Evolutionary conservation across 2,113 vertebrate species (phyloP).

Genomic region (Elachura formosa): DNA sequence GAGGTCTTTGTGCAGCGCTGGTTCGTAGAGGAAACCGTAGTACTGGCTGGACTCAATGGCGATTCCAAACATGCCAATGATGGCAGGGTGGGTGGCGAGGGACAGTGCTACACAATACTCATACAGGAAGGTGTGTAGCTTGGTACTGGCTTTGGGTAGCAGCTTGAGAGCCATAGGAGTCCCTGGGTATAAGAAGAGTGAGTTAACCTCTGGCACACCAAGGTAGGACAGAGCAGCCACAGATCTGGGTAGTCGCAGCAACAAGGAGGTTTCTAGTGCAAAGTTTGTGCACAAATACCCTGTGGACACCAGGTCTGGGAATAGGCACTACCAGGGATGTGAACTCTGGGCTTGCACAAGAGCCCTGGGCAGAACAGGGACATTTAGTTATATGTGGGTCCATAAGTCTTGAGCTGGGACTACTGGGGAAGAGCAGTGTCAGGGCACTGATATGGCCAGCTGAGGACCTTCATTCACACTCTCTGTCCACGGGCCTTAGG

Average conservation of each 20-base stretch:
- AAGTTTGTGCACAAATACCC: neutral
- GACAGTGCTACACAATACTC: conserved; percentile 91
- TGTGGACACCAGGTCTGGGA: neutral
- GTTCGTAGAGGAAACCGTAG: conserved; percentile 90
- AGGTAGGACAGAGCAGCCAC: neutral
- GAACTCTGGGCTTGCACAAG: neutral
- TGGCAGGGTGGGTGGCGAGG: conserved; percentile 84
- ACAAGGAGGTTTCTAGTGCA: neutral
- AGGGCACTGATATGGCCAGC: neutral
- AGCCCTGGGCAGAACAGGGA: neutral
- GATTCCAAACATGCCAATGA: conserved; percentile 86
- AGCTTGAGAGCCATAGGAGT: conserved; percentile 93
- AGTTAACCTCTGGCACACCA: neutral
- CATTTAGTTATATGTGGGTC: fast-evolving
- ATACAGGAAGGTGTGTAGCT: conserved; percentile 87
- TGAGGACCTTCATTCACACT: neutral
- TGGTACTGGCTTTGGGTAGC: conserved; percentile 86
- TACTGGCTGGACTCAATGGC: conserved; percentile 85
- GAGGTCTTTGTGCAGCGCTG: conserved; percentile 85
- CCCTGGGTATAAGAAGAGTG: conserved; percentile 62
- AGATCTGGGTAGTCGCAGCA: neutral
- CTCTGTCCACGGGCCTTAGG: neutral
- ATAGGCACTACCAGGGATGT: neutral
- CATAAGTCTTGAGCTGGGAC: neutral
- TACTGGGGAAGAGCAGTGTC: neutral